Conservation (phyloP, 2,113 vertebrate species). For the Anguilla japonica region DNA sequence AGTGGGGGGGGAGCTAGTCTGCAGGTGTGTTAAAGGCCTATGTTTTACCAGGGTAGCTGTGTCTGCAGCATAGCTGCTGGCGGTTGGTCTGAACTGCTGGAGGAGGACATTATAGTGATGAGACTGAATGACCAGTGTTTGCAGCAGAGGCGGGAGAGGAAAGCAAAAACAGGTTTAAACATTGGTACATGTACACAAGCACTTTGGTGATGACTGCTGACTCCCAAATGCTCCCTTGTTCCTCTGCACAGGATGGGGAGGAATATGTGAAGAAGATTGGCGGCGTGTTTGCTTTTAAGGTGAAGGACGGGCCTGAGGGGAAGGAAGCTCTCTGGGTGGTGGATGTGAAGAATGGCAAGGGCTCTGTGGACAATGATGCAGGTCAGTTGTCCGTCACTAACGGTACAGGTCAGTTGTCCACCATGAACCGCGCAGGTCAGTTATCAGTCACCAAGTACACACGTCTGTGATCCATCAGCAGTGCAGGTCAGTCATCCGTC, state of each 20-base stretch:
- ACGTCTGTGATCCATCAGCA: not conserved
- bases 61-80: too few relatives aligned
- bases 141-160: not conserved
- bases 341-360: conserved; percentile 88
- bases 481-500: too few relatives aligned
- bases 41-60: too few relatives aligned
- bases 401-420: not conserved
- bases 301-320: conserved; percentile 86
- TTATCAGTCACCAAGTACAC: not conserved
- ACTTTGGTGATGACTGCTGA: not conserved
- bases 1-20: too few relatives aligned
- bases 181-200: not conserved
- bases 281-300: conserved; percentile 89
- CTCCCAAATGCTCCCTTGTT: not conserved
- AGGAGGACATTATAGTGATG: not conserved
- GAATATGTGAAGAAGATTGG: conserved; percentile 87
- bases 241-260: conserved; percentile 81
- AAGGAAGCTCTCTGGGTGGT: conserved; percentile 88
- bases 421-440: not conserved
- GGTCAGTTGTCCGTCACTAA: conserved; percentile 65
- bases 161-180: not conserved
- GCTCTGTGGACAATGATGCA: conserved; percentile 78
- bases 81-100: too few relatives aligned
- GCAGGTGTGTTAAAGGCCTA: too few relatives aligned
- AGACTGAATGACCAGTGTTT: not conserved